These are phyloP conservation scores for Drosophila serrata DNA, from an alignment of 1,140 invertebrate species.

Conservation along the genomic window DNA sequence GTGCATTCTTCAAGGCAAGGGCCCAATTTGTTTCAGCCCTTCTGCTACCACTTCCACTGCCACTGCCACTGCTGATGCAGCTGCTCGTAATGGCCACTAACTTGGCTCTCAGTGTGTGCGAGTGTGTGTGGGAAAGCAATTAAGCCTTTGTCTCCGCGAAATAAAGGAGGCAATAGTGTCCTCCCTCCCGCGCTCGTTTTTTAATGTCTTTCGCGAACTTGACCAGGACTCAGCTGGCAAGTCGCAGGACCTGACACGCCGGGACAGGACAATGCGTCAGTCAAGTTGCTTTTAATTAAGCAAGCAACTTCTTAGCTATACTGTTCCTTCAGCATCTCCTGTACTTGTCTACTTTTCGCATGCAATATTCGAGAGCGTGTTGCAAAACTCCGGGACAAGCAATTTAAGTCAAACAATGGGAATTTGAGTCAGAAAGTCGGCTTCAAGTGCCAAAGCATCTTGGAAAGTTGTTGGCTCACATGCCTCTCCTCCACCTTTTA, in stretches of 20 bases:
- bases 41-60: conserved; percentile 10
- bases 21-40: conserved; percentile 65
- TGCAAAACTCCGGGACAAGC: conserved; percentile 42
- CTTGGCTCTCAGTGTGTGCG: conserved; percentile 34
- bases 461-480: conserved; percentile 48
- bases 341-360: conserved; percentile 61
- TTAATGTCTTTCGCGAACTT: conserved; percentile 52
- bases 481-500: conserved; percentile 15
- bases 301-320: conserved; percentile 37
- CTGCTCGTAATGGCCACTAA: conserved; percentile 70
- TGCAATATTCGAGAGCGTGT: conserved; percentile 65
- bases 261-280: conserved; percentile 54
- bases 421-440: conserved; percentile 51
- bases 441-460: conserved; percentile 39
- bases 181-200: not conserved
- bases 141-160: conserved; percentile 65
- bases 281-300: conserved; percentile 75
- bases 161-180: not conserved
- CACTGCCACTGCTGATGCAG: conserved; percentile 46
- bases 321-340: not conserved
- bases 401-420: conserved; percentile 57
- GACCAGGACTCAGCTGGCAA: conserved; percentile 51
- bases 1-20: conserved; percentile 69
- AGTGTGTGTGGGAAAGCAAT: conserved; percentile 58
- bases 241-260: conserved; percentile 46